phyloP scores from a whole-genome alignment of 2,888 invertebrate species.

The Pantelozetes paolii region DNA sequence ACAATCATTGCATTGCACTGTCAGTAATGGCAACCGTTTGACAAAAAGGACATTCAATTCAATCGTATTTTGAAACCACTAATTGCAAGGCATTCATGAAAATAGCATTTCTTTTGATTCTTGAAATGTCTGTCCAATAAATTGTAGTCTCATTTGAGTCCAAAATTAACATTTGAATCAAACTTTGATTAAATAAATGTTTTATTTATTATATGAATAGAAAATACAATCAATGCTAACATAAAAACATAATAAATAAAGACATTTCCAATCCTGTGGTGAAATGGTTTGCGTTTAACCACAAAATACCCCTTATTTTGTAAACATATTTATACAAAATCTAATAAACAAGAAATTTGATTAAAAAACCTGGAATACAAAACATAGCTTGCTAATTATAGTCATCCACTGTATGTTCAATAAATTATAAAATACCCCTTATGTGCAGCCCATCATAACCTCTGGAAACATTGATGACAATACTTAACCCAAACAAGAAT shows the following conservation, averaged over 20 bases:
- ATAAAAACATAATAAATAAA: neutral
- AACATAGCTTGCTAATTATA: no score
- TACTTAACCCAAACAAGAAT: slow-evolving; percentile 1
- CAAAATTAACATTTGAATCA: slow-evolving; percentile 28
- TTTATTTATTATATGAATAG: slow-evolving; percentile 8
- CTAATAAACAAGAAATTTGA: no score
- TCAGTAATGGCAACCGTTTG: slow-evolving; percentile 10
- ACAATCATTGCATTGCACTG: neutral
- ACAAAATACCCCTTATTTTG: no score
- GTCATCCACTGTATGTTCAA: no score
- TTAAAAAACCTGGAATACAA: no score
- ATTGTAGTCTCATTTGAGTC: neutral
- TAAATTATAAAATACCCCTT: no score
- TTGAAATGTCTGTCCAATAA: neutral
- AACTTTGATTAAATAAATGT: slow-evolving; percentile 16
- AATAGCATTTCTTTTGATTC: neutral
- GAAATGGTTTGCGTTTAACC: no score
- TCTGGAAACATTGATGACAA: slow-evolving; percentile 1
- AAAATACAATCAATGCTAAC: neutral
- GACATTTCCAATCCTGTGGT: no score
- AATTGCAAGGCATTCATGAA: slow-evolving; percentile 93
- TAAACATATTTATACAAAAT: no score
- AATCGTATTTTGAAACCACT: slow-evolving; percentile 52
- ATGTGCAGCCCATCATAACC: no score
- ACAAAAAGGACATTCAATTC: slow-evolving; percentile 17